phyloP scores from a whole-genome alignment of 2,797 vertebrate species.

The Aplochiton taeniatus region DNA sequence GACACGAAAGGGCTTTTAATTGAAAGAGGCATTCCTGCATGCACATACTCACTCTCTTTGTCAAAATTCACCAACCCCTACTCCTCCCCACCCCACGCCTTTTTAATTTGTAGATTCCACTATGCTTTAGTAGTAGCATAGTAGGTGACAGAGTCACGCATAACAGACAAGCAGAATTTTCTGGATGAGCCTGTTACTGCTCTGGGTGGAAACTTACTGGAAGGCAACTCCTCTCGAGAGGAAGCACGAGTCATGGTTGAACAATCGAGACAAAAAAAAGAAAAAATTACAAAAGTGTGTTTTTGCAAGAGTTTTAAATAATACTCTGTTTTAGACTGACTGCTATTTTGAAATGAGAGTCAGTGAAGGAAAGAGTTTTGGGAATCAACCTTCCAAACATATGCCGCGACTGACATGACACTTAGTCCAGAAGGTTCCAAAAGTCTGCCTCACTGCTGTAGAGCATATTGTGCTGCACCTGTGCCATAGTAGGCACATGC shows the following conservation, averaged over 20 bases:
- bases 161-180: too few species aligned
- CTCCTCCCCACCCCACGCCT: too few species aligned
- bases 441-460: slow-evolving; percentile 55
- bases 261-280: neutral
- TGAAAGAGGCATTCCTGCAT: too few species aligned
- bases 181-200: too few species aligned
- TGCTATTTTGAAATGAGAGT: slow-evolving; percentile 68
- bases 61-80: too few species aligned
- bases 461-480: slow-evolving; percentile 41
- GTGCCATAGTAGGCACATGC: neutral
- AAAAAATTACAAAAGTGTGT: neutral
- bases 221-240: slow-evolving; percentile 50
- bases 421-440: slow-evolving; percentile 47
- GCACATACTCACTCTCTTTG: too few species aligned
- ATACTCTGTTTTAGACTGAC: neutral
- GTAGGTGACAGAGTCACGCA: too few species aligned
- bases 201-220: slow-evolving; percentile 55
- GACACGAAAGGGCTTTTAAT: too few species aligned
- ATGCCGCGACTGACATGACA: slow-evolving; percentile 15
- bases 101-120: too few species aligned
- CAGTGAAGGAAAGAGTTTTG: slow-evolving; percentile 54
- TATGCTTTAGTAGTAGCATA: too few species aligned
- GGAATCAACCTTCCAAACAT: slow-evolving; percentile 44
- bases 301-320: slow-evolving; percentile 7
- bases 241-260: slow-evolving; percentile 13